Conservation (phyloP, 2,797 vertebrate genomes). For the Cheirogaleus major region DNA sequence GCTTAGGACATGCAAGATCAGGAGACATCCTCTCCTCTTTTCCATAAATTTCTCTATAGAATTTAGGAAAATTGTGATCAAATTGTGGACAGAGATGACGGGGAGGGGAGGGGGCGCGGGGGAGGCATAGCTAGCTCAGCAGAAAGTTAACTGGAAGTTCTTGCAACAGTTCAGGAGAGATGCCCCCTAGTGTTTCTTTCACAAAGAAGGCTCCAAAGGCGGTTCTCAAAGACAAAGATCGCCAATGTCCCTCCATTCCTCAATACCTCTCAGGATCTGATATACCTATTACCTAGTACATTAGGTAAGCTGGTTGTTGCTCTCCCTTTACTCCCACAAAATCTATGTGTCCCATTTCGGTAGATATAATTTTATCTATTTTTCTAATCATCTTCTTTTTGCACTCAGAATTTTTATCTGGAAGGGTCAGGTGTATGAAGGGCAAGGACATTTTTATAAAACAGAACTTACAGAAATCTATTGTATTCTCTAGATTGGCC, state of each 20-base stretch:
- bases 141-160: background rate
- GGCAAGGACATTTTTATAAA: background rate
- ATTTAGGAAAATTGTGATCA: background rate
- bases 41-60: background rate
- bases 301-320: background rate
- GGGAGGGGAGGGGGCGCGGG: too few species aligned
- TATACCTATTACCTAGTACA: background rate
- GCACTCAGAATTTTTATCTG: background rate
- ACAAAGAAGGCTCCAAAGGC: background rate
- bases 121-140: background rate
- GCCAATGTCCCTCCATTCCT: too few species aligned
- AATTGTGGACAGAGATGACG: background rate
- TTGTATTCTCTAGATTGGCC: background rate
- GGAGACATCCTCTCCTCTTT: background rate
- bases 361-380: background rate
- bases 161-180: background rate
- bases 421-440: background rate
- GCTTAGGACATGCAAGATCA: background rate
- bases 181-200: background rate
- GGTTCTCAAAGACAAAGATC: background rate
- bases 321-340: background rate
- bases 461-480: background rate
- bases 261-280: background rate
- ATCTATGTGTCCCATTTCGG: background rate
- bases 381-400: background rate